These are phyloP conservation scores for Eupithecia subumbrata DNA, from an alignment of 2,888 invertebrate species.

Conservation along the genomic window DNA sequence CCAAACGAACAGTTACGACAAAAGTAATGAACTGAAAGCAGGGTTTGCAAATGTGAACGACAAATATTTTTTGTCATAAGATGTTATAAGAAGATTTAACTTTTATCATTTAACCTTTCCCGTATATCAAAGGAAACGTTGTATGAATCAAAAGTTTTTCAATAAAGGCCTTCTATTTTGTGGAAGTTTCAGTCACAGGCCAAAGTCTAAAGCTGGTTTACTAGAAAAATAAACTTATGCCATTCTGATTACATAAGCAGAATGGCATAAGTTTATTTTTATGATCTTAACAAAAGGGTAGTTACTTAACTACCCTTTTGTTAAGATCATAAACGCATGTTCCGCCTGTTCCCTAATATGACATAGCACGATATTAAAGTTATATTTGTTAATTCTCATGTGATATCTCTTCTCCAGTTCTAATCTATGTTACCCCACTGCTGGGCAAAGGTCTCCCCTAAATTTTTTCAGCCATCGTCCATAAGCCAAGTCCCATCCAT, in stretches of 20 bases:
- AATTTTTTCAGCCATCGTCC: too few species aligned
- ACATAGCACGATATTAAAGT: too few species aligned
- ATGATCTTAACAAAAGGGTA: too few species aligned
- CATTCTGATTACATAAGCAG: too few species aligned
- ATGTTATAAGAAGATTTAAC: conserved; percentile 39
- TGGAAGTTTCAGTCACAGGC: conserved; percentile 21
- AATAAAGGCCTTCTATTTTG: conserved; percentile 44
- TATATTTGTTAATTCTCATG: too few species aligned
- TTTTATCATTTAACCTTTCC: conserved; percentile 46
- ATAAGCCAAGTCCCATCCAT: too few species aligned
- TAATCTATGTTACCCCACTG: too few species aligned
- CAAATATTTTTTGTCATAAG: conserved; percentile 21
- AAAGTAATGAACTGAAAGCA: conserved; percentile 23
- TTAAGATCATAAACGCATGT: too few species aligned
- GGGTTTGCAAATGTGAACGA: conserved; percentile 6
- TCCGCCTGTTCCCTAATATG: too few species aligned
- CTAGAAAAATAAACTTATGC: neutral
- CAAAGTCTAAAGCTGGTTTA: conserved; percentile 6
- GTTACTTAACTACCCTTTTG: neutral
- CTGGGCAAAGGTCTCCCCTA: too few species aligned
- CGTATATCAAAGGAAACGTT: conserved; percentile 44
- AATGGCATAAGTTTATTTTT: too few species aligned
- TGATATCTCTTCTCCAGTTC: too few species aligned
- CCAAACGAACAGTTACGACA: conserved; percentile 2
- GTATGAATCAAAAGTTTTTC: conserved; percentile 46